phyloP scores from a whole-genome alignment of 2,797 vertebrate genomes.

The Hephaestus fuliginosus region DNA sequence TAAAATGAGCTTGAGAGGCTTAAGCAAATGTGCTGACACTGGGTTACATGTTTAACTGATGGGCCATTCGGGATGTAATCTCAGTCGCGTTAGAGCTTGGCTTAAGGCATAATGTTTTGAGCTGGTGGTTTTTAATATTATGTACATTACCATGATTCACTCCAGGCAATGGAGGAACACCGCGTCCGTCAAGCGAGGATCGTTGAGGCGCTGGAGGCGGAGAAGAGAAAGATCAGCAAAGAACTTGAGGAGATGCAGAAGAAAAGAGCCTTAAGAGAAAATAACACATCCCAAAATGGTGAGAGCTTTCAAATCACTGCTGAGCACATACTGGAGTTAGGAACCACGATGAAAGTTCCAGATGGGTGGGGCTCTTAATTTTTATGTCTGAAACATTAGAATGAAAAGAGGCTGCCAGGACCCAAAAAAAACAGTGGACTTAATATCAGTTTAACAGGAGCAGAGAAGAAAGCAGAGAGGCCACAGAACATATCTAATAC shows the following conservation, averaged over 20 bases:
- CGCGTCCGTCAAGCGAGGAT: conserved; percentile 90
- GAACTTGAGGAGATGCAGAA: conserved; percentile 89
- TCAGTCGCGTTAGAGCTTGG: conserved; percentile 13
- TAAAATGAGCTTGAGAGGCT: conserved; percentile 33
- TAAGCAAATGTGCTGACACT: conserved; percentile 38
- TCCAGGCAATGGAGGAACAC: conserved; percentile 92
- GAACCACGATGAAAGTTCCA: conserved; percentile 7
- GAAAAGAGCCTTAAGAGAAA: conserved; percentile 75
- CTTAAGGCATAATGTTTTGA: conserved; percentile 33
- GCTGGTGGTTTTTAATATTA: conserved; percentile 50
- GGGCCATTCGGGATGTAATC: conserved; percentile 38
- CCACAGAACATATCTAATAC: background rate
- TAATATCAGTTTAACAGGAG: background rate
- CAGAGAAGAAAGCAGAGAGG: background rate
- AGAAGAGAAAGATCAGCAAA: conserved; percentile 92
- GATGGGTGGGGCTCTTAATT: conserved; percentile 2
- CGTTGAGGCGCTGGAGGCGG: conserved; percentile 93
- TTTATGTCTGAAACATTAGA: conserved; percentile 3
- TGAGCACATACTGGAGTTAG: background rate
- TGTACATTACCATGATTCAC: conserved; percentile 51
- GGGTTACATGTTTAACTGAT: conserved; percentile 46
- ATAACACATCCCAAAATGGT: conserved; percentile 73
- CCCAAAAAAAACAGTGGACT: background rate
- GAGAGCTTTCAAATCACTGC: conserved; percentile 37
- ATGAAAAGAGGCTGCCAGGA: background rate